A percentile compares a stretch with the other conserved stretches of the same genome.
phyloP scores from a whole-genome alignment of 2,113 vertebrate species.

The Lophochroa leadbeateri region DNA sequence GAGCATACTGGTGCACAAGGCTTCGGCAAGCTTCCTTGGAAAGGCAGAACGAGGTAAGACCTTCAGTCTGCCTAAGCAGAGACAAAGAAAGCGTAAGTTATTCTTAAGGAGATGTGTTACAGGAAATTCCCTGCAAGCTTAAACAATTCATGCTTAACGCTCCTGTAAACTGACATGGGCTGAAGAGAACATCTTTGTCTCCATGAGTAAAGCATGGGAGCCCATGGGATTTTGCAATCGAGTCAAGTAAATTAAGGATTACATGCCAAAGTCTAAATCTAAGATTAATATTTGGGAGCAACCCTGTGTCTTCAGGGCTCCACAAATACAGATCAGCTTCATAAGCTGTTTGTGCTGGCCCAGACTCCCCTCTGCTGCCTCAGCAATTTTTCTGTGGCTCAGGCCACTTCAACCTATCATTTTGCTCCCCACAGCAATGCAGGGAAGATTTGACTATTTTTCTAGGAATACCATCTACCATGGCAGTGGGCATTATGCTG shows the following conservation, averaged over 20 bases:
- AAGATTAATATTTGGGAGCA: neutral
- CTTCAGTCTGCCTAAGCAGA: neutral
- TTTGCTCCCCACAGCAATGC: neutral
- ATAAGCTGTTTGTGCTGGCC: neutral
- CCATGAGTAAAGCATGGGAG: neutral
- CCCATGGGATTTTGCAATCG: neutral
- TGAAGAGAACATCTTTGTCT: neutral
- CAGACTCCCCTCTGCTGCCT: neutral
- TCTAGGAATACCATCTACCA: neutral
- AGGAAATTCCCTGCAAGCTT: neutral
- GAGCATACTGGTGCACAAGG: slow-evolving; percentile 69
- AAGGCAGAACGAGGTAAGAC: slow-evolving; percentile 44
- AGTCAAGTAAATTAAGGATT: neutral
- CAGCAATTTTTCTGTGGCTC: neutral
- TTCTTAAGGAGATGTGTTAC: neutral
- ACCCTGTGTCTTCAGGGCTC: neutral
- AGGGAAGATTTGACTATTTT: neutral
- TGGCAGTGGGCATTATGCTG: neutral
- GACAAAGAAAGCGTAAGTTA: neutral
- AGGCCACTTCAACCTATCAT: neutral
- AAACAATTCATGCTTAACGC: no score
- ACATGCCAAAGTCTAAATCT: neutral
- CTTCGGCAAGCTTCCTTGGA: slow-evolving; percentile 12
- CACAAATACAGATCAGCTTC: neutral
- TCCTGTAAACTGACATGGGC: neutral